These are phyloP conservation scores for Ciconia boyciana DNA, from an alignment of 2,113 vertebrate genomes.

Conservation along the genomic window DNA sequence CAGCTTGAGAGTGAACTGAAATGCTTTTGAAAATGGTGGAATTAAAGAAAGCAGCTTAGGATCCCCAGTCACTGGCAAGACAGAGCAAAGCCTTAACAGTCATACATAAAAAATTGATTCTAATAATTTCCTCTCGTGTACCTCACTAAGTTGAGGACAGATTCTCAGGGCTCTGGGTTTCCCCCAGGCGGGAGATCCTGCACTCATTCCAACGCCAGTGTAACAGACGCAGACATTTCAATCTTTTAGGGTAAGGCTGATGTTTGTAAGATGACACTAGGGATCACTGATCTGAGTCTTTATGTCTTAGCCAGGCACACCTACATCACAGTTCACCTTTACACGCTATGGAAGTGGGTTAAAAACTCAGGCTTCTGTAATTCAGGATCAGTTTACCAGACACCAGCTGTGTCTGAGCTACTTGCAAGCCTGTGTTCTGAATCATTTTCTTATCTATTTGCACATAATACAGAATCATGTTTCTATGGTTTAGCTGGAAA, in stretches of 20 bases:
- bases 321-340: neutral
- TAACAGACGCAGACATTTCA: neutral
- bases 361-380: neutral
- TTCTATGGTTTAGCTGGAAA: slow-evolving; percentile 44
- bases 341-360: neutral
- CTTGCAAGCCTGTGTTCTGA: neutral
- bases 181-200: neutral
- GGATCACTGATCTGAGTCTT: neutral
- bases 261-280: accelerated
- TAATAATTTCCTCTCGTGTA: neutral
- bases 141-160: neutral
- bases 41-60: slow-evolving; percentile 48
- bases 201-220: neutral
- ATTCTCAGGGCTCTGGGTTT: neutral
- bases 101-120: neutral
- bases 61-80: neutral
- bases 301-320: neutral
- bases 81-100: neutral
- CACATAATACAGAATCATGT: slow-evolving; percentile 39
- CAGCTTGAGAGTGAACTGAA: slow-evolving; percentile 44
- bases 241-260: neutral
- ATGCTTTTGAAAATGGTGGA: slow-evolving; percentile 45
- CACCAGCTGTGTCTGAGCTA: slow-evolving; percentile 10
- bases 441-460: slow-evolving; percentile 55
- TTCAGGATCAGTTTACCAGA: slow-evolving; percentile 20